Percentiles rank a stretch among this genome's conserved stretches.
phyloP scores from a whole-genome alignment of 2,888 invertebrate genomes.

The Epirrita christyi region DNA sequence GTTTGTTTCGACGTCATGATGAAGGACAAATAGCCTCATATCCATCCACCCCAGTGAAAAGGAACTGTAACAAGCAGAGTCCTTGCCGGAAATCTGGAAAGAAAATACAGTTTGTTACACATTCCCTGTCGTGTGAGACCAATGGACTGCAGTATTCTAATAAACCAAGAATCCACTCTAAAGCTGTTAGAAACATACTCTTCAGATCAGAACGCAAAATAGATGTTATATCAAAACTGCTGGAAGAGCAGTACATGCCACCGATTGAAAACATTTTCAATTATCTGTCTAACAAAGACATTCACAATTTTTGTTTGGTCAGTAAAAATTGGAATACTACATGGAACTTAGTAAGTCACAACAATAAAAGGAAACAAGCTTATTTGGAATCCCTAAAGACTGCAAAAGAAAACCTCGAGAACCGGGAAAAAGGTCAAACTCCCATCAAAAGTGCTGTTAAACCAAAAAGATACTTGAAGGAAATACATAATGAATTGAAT shows the following conservation, averaged over 20 bases:
- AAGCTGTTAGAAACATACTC: constrained; percentile 48
- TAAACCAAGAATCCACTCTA: constrained; percentile 46
- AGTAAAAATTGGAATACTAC: constrained; percentile 67
- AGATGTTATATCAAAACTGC: constrained; percentile 70
- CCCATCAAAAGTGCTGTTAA: constrained; percentile 45
- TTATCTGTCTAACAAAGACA: constrained; percentile 69
- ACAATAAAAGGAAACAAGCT: constrained; percentile 56
- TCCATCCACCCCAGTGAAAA: constrained; percentile 75
- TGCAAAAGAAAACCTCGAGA: constrained; percentile 71
- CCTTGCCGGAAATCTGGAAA: constrained; percentile 65
- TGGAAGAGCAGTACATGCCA: constrained; percentile 54
- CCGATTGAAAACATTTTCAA: constrained; percentile 67
- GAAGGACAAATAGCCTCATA: constrained; percentile 55
- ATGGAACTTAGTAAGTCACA: constrained; percentile 61
- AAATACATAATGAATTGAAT: constrained; percentile 65
- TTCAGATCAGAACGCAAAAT: constrained; percentile 70
- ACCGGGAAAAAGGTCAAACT: constrained; percentile 48
- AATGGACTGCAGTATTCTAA: constrained; percentile 55
- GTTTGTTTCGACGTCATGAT: constrained; percentile 40
- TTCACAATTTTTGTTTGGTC: constrained; percentile 69
- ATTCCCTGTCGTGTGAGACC: constrained; percentile 68
- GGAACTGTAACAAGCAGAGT: constrained; percentile 64
- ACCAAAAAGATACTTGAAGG: constrained; percentile 56
- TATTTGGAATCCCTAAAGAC: constrained; percentile 57
- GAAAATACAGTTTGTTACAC: constrained; percentile 68